Percentiles rank a stretch among this genome's conserved stretches.
Conservation (phyloP, 2,113 vertebrate genomes). For the Limnothrissa miodon region DNA sequence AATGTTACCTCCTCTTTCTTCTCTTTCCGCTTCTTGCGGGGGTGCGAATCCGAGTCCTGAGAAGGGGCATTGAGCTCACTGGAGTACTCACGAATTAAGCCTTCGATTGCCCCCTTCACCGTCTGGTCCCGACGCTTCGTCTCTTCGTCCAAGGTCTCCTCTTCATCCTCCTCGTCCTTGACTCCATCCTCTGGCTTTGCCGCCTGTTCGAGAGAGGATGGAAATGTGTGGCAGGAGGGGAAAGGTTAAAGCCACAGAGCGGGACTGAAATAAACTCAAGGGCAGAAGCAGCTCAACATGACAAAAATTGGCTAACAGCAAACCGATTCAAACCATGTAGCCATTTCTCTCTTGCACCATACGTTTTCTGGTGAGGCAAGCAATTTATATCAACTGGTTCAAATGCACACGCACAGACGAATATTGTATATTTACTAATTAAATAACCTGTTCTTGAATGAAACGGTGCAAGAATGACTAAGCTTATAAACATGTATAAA, state of each 20-base stretch:
- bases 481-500: too few species aligned
- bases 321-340: neutral
- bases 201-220: constrained; percentile 61
- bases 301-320: neutral
- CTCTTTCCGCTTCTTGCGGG: constrained; percentile 95
- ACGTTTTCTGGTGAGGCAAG: too few species aligned
- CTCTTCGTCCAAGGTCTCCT: constrained; percentile 90
- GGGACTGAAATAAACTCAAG: neutral
- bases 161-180: constrained; percentile 83
- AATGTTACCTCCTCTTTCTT: constrained; percentile 94
- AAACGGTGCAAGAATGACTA: too few species aligned
- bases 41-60: constrained; percentile 90
- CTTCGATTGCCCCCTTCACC: constrained; percentile 93
- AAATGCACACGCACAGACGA: too few species aligned
- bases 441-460: too few species aligned
- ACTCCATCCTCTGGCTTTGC: constrained; percentile 73
- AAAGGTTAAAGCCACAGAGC: neutral
- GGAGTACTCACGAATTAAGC: constrained; percentile 93
- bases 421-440: too few species aligned
- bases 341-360: too few species aligned
- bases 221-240: neutral
- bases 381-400: too few species aligned
- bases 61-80: constrained; percentile 95
- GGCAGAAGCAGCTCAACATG: neutral
- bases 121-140: constrained; percentile 92